Evolutionary conservation across 1,140 invertebrate species (phyloP), one percentile per base, ranked within the genome.

Genomic region (Holotrichia oblita): DNA sequence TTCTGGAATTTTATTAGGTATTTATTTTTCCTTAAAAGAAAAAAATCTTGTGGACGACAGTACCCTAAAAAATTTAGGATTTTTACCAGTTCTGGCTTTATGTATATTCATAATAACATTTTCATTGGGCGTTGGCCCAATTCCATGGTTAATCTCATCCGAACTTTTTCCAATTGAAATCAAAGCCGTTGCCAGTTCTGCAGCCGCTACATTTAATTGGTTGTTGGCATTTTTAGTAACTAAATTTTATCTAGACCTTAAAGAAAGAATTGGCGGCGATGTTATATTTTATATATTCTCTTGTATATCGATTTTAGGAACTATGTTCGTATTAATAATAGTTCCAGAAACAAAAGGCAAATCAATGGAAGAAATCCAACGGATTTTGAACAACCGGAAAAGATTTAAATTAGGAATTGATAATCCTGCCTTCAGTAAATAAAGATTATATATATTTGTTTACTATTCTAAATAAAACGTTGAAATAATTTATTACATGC

Each of bases 201-300:
- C 95, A 81, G 93, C 94, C 2, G 93, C 93, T 48, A 89, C 92
- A 12, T 93, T 93, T 81, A 97, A 96, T 83, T 94, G 96, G 91
- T 83, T 93, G 3, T 90, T 92, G 76, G 95, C 94, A 64, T 98
- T 98, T 85, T 80, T 95, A 12, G 93, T 97, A 0, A 97, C 96
- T 20, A 93, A 94, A 83, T 90, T 90, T 80, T 95, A 93, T 83
- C 81, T 82, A 2, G 83, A 89, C 12, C 55, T 94, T 24, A 86
- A 88, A 41, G 44, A 77, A 0, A 77, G 84, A 0, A 82, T 94
- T 14, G 88, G 89, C 0, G 81, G 86, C 6, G 87, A 89, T 78
- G 87, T 86, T 0, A 89, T 90, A 2, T 96, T 94, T 85, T 94
- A 84, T 76, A 81, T 86, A 48, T 96, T 94, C 84, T 89, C 91